Base-by-base conservation (phyloP, 1,140 invertebrate species). In the Oncopodura yosiiana region DNA sequence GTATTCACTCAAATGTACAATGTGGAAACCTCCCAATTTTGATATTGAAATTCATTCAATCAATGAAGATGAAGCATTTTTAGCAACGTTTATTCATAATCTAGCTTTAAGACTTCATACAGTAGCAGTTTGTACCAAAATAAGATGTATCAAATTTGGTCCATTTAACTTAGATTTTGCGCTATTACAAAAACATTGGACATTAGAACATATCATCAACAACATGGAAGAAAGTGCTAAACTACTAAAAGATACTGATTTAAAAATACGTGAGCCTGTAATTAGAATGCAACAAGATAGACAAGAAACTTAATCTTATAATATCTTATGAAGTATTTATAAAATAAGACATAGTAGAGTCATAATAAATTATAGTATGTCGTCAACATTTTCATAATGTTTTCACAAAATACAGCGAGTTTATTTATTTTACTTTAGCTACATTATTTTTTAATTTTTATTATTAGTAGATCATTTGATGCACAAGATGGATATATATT, bases 11-110 rank as follows among this genome's bases (percentile, higher is more conserved):
- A 87, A 84, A 72, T 84, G 88, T 70, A 76, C 86, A 19, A 68
- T 86, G 50, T 94, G 90, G 69, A 69, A 81, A 4, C 75, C 79
- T 36, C 92, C 92, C 3, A 71, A 87, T 63, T 94, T 96, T 67
- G 84, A 81, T n/a, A 67, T 96, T 83, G 90, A 94, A 75, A 71
- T 94, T 18, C 82, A 89, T 60, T 79, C 81, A 43, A 81, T 91
- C 27, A 92, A 93, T 70, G 88, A 92, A 73, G 75, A 77, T 58
- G 80, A 84, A 56, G 70, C 75, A 18, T 93, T 84, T 67, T 68
- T 95, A 9, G 79, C 76, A 65, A 72, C 76, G 6, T 60, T 94
- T 11, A 69, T 95, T 5, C 75, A 86, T 67, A 83, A 93, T 51
- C 70, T 95, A 41, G 93, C 87, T 2, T 66, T 86, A 0, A 76